Evolutionary conservation across 2,888 invertebrate species (phyloP), one percentile per base, ranked within the genome.

Genomic region (Blera fallax): DNA sequence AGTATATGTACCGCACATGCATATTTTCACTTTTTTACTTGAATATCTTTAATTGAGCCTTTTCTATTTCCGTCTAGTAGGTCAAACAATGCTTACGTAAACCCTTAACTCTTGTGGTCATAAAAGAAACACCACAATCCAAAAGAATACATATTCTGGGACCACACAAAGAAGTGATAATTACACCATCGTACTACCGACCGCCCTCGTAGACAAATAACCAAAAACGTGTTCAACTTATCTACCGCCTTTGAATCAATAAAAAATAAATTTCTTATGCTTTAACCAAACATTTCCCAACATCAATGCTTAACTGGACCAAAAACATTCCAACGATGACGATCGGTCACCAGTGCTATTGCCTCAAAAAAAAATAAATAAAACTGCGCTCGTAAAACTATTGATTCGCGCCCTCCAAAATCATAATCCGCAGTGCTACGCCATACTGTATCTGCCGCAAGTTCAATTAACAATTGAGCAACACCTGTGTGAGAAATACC

Each of bases 401-500:
- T 67, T 58, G 76, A 67, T 77, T 77, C 67, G 76, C 76, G 56
- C 45, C 58, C 67, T 48, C 48, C n/a, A 40, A 65, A 64, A 34
- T 76, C 56, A 77, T 77, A 67, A 77, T 77, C 58, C 67, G 50
- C 58, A 45, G 45, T 58, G 45, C 29, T 50, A n/a, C 37, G 72
- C 18, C 34, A 40, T 54, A 32, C 48, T 43, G 18, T 43, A 54
- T 62, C 27, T 16, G 50, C 50, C 64, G 18, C 56, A 72, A 64
- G 64, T 65, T 72, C 79, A 72, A 58, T 79, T 65, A 72, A 72
- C 79, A 79, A 72, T 79, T 79, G 72, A 32, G 72, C 72, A 79
- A 79, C 79, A 79, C 79, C 79, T 72, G 79, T 79, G 58, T 79
- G 64, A 65, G 72, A 64, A 79, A 79, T 72, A 56, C 32, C 11